These are phyloP conservation scores for Taenioides sp. DNA, from an alignment of 2,797 vertebrate species.

Conservation along the genomic window DNA sequence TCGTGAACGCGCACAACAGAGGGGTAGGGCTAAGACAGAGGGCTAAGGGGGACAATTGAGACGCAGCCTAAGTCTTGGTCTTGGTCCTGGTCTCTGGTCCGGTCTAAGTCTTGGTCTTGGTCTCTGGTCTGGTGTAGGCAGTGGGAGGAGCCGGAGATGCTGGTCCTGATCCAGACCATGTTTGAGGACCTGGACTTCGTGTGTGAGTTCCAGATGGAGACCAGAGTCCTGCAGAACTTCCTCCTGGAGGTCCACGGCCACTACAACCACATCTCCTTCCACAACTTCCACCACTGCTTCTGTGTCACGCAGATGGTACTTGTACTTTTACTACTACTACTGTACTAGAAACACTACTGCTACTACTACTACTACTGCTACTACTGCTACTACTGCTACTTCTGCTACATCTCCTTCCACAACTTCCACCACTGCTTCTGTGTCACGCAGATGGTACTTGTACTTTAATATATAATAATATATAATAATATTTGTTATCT, in stretches of 20 bases:
- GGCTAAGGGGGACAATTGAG: too few species aligned
- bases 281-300: slow-evolving; percentile 95
- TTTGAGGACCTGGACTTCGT: slow-evolving; percentile 71
- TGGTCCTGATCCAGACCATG: slow-evolving; percentile 75
- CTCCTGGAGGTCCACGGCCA: slow-evolving; percentile 70
- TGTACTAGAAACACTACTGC: neutral
- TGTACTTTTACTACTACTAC: neutral
- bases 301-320: slow-evolving; percentile 89
- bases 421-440: slow-evolving; percentile 96
- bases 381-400: slow-evolving; percentile 31
- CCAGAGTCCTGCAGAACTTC: slow-evolving; percentile 67
- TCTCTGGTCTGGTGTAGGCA: slow-evolving; percentile 54
- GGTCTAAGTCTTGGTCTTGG: neutral
- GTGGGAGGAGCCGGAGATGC: slow-evolving; percentile 75
- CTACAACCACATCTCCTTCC: slow-evolving; percentile 92
- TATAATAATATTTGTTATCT: too few species aligned
- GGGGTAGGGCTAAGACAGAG: too few species aligned
- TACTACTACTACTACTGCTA: slow-evolving; percentile 82
- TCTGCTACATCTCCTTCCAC: slow-evolving; percentile 88
- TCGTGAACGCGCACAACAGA: too few species aligned
- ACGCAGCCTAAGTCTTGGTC: too few species aligned
- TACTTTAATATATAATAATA: too few species aligned
- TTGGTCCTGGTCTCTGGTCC: slow-evolving; percentile 3
- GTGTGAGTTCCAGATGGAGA: slow-evolving; percentile 62
- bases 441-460: slow-evolving; percentile 86